Evolutionary conservation across 2,113 vertebrate genomes (phyloP).

Genomic region (Cyanocitta stelleri): DNA sequence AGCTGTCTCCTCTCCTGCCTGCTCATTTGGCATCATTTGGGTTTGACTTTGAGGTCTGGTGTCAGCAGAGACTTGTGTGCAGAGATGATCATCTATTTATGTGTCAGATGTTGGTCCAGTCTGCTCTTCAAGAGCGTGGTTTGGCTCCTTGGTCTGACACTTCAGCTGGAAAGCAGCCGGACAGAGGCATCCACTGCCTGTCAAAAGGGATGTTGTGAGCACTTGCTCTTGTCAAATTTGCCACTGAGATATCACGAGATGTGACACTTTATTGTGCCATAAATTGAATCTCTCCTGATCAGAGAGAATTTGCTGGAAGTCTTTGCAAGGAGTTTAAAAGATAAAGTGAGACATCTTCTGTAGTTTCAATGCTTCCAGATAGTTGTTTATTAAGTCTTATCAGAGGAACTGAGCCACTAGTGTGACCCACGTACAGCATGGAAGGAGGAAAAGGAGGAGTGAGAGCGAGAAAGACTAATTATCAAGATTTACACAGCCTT

Average conservation of each 20-base stretch:
- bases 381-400: too few species aligned
- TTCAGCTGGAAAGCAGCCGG: background rate
- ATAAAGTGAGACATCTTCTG: too few species aligned
- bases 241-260: background rate
- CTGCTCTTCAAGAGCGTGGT: background rate
- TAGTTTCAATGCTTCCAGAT: too few species aligned
- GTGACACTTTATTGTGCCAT: too few species aligned
- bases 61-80: background rate
- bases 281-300: too few species aligned
- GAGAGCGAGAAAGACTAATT: too few species aligned
- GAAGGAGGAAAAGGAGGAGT: too few species aligned
- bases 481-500: too few species aligned
- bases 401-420: too few species aligned
- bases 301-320: too few species aligned
- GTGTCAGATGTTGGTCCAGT: background rate
- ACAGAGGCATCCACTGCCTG: background rate
- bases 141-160: background rate
- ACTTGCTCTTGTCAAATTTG: background rate
- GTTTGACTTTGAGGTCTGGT: background rate
- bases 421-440: too few species aligned
- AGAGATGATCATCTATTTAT: background rate
- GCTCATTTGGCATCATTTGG: background rate
- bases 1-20: background rate
- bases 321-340: too few species aligned
- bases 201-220: background rate